Conservation (phyloP, 2,888 invertebrate species). For the Physocephala rufipes region DNA sequence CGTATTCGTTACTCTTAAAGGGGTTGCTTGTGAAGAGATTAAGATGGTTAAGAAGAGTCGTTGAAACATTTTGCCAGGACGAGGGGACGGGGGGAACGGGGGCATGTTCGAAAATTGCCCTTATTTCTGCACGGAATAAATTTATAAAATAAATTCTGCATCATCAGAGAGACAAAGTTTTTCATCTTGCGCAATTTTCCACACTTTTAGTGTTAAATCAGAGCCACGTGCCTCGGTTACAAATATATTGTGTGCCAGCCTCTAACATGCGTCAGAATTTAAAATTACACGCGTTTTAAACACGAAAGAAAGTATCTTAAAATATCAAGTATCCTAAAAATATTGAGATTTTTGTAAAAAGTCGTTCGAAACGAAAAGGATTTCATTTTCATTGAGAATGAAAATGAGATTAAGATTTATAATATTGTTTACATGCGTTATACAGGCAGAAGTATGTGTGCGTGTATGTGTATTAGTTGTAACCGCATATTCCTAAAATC, state of each 20-base stretch:
- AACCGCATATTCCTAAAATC: not conserved
- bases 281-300: constrained; percentile 44
- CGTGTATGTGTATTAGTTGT: not conserved
- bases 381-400: not conserved
- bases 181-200: constrained; percentile 43
- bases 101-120: constrained; percentile 24
- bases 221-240: constrained; percentile 44
- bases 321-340: not conserved
- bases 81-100: not conserved
- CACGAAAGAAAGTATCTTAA: not conserved
- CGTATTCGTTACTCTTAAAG: not conserved
- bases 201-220: constrained; percentile 49
- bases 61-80: no score
- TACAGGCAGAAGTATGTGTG: not conserved
- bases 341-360: not conserved
- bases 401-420: no score
- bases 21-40: no score
- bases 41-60: no score
- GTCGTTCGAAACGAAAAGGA: not conserved
- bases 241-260: constrained; percentile 31
- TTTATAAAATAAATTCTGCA: constrained; percentile 39
- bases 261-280: constrained; percentile 19
- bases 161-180: constrained; percentile 27
- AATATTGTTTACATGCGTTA: not conserved
- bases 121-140: constrained; percentile 47